Percentiles rank a stretch among this genome's conserved stretches.
phyloP scores from a whole-genome alignment of 2,888 invertebrate species.

The Mimumesa dahlbomi region DNA sequence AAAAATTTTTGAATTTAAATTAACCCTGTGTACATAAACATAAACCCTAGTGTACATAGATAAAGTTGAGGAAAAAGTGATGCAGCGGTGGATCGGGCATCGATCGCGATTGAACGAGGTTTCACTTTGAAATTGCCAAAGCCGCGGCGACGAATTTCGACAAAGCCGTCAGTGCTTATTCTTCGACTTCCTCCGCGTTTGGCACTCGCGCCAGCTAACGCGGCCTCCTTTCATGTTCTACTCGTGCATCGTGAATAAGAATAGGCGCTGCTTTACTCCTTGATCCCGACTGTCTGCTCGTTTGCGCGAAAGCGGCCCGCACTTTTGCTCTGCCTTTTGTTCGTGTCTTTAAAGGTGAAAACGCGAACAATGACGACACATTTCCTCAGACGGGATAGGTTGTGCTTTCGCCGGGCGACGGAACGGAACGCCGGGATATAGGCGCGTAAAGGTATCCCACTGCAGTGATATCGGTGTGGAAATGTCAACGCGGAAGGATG shows the following conservation, averaged over 20 bases:
- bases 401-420: neutral
- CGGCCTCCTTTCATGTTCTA: conserved; percentile 9
- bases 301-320: conserved; percentile 21
- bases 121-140: conserved; percentile 1
- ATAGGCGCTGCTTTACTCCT: conserved; percentile 33
- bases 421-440: no score
- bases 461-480: no score
- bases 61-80: no score
- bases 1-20: no score
- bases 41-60: no score
- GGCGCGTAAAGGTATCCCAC: no score
- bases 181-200: neutral
- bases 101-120: no score
- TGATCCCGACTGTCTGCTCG: conserved; percentile 36
- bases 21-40: no score
- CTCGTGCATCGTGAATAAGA: conserved; percentile 26
- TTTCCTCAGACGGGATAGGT: conserved; percentile 15
- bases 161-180: conserved; percentile 11
- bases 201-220: conserved; percentile 22
- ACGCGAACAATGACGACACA: conserved; percentile 28
- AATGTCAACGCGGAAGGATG: no score
- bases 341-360: conserved; percentile 27
- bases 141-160: conserved; percentile 5
- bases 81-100: no score
- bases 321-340: conserved; percentile 36